Evolutionary conservation across 2,888 invertebrate species (phyloP), one percentile per base, ranked within the genome.

Genomic region (Drosophila anomalata): DNA sequence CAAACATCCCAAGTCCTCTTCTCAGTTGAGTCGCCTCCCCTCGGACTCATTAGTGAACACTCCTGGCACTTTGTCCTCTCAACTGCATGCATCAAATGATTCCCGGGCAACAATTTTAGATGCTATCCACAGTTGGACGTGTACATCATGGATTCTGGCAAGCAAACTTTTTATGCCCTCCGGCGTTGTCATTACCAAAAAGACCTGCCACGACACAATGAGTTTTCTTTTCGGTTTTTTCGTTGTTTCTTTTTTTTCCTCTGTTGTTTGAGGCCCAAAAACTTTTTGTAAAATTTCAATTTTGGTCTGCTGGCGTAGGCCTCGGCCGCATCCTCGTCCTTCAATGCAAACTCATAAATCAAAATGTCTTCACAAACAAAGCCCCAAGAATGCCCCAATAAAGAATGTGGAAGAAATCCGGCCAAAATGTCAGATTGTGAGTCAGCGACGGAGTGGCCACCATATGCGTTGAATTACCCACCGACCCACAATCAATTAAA

Each of bases 321-420:
- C 55, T 53, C 53, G 59, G 29, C 54, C 58, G 24, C 17, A 8
- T n/a, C 24, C 29, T 54, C 31, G 17, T 17, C 29, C 42, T 31
- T 29, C 26, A 52, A 56, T 65, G 62, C 58, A 67, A 84, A 74
- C 82, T 85, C 82, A 82, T 82, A 82, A 82, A 82, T 82, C 82
- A 82, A 85, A 82, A 82, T 82, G 82, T 79, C 85, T 72, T 76
- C 59, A 52, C 85, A 76, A 75, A 75, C 85, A 85, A 75, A 57
- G 76, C 78, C 76, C 63, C 54, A 47, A 68, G 65, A 70, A 62
- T 66, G 70, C 66, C 47, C 62, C 44, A 29, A 63, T 60, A 62
- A 63, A 75, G 52, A 73, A 55, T 42, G 61, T 56, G 52, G 36
- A 63, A 55, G 50, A 48, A 70, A 70, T 60, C 51, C 44, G 52